Conservation (phyloP, 2,113 vertebrate genomes). For the Solenodon paradoxus region DNA sequence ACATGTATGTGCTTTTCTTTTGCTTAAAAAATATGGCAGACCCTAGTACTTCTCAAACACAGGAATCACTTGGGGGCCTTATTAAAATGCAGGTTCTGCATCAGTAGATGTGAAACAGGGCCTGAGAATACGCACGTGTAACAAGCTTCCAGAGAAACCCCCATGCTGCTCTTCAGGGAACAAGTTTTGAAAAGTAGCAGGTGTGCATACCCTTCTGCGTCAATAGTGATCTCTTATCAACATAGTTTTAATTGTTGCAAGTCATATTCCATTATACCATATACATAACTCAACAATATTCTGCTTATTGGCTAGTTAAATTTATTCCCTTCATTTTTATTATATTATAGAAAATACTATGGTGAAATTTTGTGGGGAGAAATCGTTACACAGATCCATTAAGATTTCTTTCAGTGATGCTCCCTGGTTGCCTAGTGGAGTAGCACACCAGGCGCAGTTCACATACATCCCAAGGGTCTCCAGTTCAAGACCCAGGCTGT, state of each 20-base stretch:
- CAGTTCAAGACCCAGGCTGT: no score
- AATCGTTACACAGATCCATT: neutral
- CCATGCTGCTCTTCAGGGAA: neutral
- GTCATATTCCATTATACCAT: neutral
- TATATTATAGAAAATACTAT: neutral
- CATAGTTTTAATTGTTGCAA: neutral
- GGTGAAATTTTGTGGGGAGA: neutral
- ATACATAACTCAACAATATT: neutral
- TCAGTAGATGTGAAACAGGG: neutral
- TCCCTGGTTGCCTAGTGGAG: no score
- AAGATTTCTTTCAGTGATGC: no score
- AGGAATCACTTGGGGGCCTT: neutral
- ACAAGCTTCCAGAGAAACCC: neutral
- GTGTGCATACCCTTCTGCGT: neutral
- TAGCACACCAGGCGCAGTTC: no score
- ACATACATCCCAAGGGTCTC: no score
- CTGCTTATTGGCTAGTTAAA: neutral
- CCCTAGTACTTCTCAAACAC: neutral
- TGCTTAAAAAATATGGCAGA: neutral
- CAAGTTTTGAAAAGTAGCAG: neutral
- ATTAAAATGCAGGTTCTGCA: neutral
- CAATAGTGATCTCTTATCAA: neutral
- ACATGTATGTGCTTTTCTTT: neutral
- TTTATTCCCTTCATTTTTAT: slow-evolving; percentile 14
- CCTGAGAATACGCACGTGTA: neutral